These are phyloP conservation scores for Cephus pygmeus DNA, from an alignment of 2,888 invertebrate species.

Conservation along the genomic window DNA sequence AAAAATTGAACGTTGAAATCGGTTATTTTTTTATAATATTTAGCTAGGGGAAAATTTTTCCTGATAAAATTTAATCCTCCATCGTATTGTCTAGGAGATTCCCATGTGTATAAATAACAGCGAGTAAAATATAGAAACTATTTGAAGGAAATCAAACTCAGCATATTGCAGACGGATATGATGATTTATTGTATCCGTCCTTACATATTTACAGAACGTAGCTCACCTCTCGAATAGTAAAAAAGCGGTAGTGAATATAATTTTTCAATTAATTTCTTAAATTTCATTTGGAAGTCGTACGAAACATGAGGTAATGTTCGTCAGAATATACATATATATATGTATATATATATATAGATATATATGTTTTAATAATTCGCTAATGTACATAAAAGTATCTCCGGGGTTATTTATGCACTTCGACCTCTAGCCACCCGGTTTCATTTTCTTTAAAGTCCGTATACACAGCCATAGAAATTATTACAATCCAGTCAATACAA, in stretches of 20 bases:
- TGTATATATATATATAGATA: conserved; percentile 24
- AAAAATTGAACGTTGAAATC: not conserved
- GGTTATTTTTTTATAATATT: not conserved
- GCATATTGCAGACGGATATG: not conserved
- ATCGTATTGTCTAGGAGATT: not conserved
- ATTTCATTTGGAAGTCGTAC: conserved; percentile 23
- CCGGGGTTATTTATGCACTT: not conserved
- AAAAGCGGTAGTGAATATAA: conserved; percentile 13
- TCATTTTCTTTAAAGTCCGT: conserved; percentile 39
- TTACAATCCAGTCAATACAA: not conserved
- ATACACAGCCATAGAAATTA: conserved; percentile 46
- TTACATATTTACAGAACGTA: not conserved
- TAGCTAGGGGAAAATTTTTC: not conserved
- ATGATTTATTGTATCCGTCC: not conserved
- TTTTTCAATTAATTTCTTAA: conserved; percentile 11
- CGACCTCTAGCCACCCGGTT: conserved; percentile 3
- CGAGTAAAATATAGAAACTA: not conserved
- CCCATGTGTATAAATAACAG: not conserved
- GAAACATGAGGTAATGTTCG: conserved; percentile 42
- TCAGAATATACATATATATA: conserved; percentile 31
- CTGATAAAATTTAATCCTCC: not conserved
- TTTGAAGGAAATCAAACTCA: not conserved
- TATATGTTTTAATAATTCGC: not conserved
- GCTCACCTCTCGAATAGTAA: not conserved
- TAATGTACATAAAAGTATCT: not conserved